A percentile compares a stretch with the other conserved stretches of the same genome.
These are phyloP conservation scores for Bursaphelenchus mucronatus DNA, from an alignment of 1,140 invertebrate species.

Conservation along the genomic window DNA sequence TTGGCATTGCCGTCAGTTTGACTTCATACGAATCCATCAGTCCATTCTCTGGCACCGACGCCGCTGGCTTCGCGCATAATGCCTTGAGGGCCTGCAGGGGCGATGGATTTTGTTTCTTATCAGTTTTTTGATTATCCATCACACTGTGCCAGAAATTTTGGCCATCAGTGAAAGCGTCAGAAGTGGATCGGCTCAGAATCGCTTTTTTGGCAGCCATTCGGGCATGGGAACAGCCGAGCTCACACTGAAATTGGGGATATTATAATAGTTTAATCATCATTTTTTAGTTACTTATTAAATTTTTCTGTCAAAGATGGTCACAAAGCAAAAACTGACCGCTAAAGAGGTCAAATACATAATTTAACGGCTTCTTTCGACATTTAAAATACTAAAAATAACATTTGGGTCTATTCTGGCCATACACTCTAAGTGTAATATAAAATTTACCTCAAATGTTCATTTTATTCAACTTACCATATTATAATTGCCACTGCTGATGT, in stretches of 20 bases:
- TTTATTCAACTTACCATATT: constrained; percentile 15
- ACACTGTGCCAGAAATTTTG: constrained; percentile 24
- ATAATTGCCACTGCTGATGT: constrained; percentile 21
- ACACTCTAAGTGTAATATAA: not conserved
- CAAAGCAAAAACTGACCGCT: no score
- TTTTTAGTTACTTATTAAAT: no score
- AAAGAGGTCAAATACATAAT: no score
- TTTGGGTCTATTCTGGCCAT: no score
- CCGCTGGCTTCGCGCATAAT: constrained; percentile 15
- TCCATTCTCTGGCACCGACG: constrained; percentile 9
- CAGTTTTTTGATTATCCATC: constrained; percentile 1
- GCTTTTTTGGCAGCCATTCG: constrained; percentile 15
- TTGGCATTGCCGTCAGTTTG: constrained; percentile 11
- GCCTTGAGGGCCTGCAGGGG: not conserved
- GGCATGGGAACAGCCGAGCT: constrained; percentile 27
- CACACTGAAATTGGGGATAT: constrained; percentile 17
- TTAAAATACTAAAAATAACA: not conserved
- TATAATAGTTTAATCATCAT: no score
- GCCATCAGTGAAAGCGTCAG: constrained; percentile 29
- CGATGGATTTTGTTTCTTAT: constrained; percentile 19
- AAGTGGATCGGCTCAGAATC: constrained; percentile 13
- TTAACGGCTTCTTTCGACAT: no score
- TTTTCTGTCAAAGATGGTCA: no score
- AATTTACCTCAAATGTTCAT: not conserved
- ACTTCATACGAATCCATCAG: constrained; percentile 30